Evolutionary conservation across 2,797 vertebrate genomes (phyloP).

Genomic region (Oryzias dopingdopingensis): DNA sequence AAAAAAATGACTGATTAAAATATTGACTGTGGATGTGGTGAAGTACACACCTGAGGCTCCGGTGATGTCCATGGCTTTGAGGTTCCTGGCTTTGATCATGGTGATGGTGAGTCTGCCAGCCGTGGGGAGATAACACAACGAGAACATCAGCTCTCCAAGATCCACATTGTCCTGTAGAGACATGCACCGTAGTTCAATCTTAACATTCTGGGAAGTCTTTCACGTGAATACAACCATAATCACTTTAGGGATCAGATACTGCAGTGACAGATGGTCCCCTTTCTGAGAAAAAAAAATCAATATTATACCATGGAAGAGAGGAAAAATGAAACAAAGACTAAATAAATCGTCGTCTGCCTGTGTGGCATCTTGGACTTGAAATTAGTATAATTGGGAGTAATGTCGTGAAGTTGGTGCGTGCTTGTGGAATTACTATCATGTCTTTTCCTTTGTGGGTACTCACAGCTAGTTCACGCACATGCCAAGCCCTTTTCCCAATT

Average conservation of each 20-base stretch:
- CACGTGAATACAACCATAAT: background rate
- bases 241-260: background rate
- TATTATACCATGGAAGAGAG: background rate
- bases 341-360: background rate
- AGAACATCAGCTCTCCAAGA: constrained; percentile 98
- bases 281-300: background rate
- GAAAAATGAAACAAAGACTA: background rate
- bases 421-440: constrained; percentile 5
- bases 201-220: background rate
- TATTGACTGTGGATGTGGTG: too few species aligned
- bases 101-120: constrained; percentile 97
- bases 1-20: background rate
- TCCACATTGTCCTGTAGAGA: constrained; percentile 90
- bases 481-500: constrained; percentile 44
- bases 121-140: constrained; percentile 96
- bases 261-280: constrained; percentile 2
- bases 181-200: constrained; percentile 2
- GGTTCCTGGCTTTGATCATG: constrained; percentile 97
- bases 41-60: constrained; percentile 89
- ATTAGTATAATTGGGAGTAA: too few species aligned
- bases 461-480: constrained; percentile 12
- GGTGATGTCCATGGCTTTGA: constrained; percentile 99
- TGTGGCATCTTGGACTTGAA: background rate
- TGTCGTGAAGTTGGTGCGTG: background rate
- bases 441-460: constrained; percentile 8